These are phyloP conservation scores for Heterohyrax brucei DNA, from an alignment of 2,797 vertebrate genomes.

Conservation along the genomic window DNA sequence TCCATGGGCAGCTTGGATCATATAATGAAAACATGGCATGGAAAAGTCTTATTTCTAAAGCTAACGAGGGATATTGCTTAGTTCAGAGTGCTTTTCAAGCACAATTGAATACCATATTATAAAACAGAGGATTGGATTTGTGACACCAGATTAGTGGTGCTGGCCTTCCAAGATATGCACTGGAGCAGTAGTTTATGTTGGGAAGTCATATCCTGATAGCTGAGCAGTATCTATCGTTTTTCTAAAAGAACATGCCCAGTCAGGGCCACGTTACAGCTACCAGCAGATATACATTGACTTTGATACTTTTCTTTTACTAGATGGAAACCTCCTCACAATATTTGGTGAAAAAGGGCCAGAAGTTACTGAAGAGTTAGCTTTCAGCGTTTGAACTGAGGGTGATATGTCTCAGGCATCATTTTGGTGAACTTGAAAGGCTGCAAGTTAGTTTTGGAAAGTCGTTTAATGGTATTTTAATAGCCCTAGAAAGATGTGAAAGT, in stretches of 20 bases:
- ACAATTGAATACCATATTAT: background rate
- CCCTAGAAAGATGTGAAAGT: conserved; percentile 72
- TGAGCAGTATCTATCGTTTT: background rate
- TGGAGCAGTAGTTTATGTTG: conserved; percentile 34
- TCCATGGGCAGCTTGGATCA: conserved; percentile 2
- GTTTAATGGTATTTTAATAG: conserved; percentile 83
- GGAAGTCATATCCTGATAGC: background rate
- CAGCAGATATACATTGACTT: conserved; percentile 72
- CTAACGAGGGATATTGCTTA: background rate
- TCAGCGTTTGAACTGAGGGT: conserved; percentile 36
- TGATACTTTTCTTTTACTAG: conserved; percentile 60
- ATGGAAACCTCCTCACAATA: conserved; percentile 56
- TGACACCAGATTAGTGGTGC: background rate
- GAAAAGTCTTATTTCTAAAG: conserved; percentile 26
- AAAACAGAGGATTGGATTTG: background rate
- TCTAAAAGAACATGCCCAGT: background rate
- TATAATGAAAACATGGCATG: background rate
- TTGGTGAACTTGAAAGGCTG: conserved; percentile 72
- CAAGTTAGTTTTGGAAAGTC: conserved; percentile 69
- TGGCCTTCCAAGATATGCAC: conserved; percentile 42
- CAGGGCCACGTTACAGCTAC: background rate
- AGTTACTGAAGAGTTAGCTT: conserved; percentile 73
- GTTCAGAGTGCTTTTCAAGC: background rate
- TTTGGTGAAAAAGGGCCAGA: conserved; percentile 64
- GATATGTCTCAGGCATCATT: conserved; percentile 75